Evolutionary conservation across 1,140 invertebrate species (phyloP), one percentile per base, ranked within the genome.

Genomic region (Eurytemora carolleeae): DNA sequence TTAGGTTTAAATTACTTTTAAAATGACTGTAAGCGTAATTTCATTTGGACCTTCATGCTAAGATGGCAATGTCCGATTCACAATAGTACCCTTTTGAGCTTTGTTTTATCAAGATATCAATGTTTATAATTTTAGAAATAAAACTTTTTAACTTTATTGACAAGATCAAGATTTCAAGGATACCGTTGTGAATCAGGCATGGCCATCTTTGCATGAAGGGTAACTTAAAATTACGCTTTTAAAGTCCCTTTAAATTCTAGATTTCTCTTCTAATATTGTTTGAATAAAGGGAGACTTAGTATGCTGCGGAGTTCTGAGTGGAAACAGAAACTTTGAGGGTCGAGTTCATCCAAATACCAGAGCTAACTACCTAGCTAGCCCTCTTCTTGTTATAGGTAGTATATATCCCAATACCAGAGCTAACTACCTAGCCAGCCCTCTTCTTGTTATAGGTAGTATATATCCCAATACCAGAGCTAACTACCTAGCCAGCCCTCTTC

Each of bases 301-400:
- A 0, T 93, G 89, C 67, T 88, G 85, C 69, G 91, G 92, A 20
- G 89, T 98, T 1, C 74, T 98, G 0, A 96, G 92, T 0, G 94
- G 94, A 0, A 98, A 98, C 71, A 76, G 94, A 1, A 98, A 98
- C 72, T 98, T 98, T 73, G 94, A 98, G 74, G 94, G 94, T 17
- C 78, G 94, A 59, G 92, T 98, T 69, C 93, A 98, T 74, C 92
- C 94, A 0, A 83, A 90, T 69, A 95, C 93, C 0, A 74, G 92
- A 25, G 93, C 94, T 19, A 98, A 98, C 74, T 98, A 97, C 69
- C 76, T 98, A 56, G 93, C 94, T 0, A 94, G 89, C 15, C 94
- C 94, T 0, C 79, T 93, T 2, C 72, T 98, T 12, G 93, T 97
- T 19, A 93, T 98, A 65, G 31, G 31, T 44, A 44, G 31, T 7